Conservation (phyloP, 1,140 invertebrate genomes). For the Proales similis region DNA sequence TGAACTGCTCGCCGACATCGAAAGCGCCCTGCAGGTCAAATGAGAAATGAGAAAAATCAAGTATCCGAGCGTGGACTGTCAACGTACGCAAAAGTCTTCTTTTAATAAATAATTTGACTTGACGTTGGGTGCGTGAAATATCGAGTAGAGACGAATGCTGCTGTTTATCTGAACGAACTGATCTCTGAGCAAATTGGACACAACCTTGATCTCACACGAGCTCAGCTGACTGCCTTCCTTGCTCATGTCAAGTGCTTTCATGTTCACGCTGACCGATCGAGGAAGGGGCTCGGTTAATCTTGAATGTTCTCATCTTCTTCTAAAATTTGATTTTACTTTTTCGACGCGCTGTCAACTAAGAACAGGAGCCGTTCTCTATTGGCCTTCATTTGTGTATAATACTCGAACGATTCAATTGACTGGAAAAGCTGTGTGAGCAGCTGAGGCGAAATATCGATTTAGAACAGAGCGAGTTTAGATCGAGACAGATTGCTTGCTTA, state of each 20-base stretch:
- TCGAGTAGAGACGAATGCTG: conserved; percentile 11
- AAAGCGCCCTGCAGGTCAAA: conserved; percentile 30
- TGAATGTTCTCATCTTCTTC: background rate
- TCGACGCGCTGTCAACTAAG: conserved; percentile 18
- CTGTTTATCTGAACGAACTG: background rate
- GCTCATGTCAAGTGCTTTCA: conserved; percentile 13
- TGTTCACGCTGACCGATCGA: conserved; percentile 31
- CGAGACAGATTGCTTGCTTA: no score
- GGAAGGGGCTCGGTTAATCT: no score
- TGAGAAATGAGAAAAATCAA: no score
- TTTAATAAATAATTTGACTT: conserved; percentile 18
- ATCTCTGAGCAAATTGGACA: background rate
- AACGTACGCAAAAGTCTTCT: conserved; percentile 30
- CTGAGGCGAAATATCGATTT: no score
- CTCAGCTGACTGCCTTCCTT: conserved; percentile 2
- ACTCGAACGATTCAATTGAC: background rate
- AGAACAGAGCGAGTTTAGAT: no score
- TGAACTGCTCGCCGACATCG: background rate
- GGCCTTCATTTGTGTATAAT: conserved; percentile 35
- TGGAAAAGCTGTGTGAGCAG: conserved; percentile 13
- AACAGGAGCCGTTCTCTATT: conserved; percentile 18
- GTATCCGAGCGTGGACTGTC: background rate
- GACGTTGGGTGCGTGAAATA: conserved; percentile 19
- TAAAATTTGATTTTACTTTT: conserved; percentile 4
- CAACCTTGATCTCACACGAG: conserved; percentile 15